Evolutionary conservation across 2,888 invertebrate genomes (phyloP), one percentile per base, ranked within the genome.

Genomic region (Synergus gifuensis): DNA sequence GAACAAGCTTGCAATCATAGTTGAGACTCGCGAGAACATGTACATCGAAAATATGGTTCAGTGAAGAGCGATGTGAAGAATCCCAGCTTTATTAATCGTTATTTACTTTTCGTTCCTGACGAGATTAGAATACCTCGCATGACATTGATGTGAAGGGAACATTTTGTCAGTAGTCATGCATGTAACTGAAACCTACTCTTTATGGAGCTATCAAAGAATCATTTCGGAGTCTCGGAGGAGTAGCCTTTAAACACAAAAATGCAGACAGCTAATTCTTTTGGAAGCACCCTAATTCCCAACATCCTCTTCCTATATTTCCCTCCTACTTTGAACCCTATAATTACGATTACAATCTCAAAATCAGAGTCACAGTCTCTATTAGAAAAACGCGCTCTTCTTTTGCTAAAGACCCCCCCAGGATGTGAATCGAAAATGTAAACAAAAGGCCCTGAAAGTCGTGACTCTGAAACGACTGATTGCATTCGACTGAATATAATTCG

Each of bases 391-490:
- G 62, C 64, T 28, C 64, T 12, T 64, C 40, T 28, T 28, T 2
- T 36, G 40, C 64, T 64, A 40, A 64, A 64, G 69, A 69, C 69
- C 69, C 69, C 69, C 69, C 69, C 22, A 69, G 46, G 69, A 28
- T 69, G 69, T 28, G 69, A 14, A 69, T 69, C 69, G 69, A 69
- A 69, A 69, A 69, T 69, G 49, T 49, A 69, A 69, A 69, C n/a
- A 12, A 4, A 2, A 54, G 16, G 7, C n/a, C 36, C 63, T 36
- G 36, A 7, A 63, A 36, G 16, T 67, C 67, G 67, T 67, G 67
- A 67, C 49, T 69, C 8, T 2, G 22, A 69, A 66, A 49, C 69
- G 69, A 69, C 22, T 69, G 69, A 69, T 69, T 69, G 69, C 46
- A 69, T 49, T 69, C 69, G 46, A 36, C 28, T 16, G 66, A 67